Base-by-base conservation (phyloP, 2,888 invertebrate species). In the Orthosia gothica region DNA sequence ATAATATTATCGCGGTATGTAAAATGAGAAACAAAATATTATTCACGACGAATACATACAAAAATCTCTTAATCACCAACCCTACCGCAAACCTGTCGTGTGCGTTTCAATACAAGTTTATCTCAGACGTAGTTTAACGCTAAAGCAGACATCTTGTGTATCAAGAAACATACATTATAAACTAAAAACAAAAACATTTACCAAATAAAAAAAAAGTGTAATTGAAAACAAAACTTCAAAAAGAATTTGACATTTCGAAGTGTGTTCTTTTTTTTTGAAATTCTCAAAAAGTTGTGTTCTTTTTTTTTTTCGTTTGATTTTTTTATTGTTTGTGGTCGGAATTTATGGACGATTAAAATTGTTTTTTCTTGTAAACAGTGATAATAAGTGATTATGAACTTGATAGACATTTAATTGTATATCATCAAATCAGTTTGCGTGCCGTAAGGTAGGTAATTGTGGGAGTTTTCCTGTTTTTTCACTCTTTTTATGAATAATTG, bases 381-480 rank as follows among this genome's bases (percentile, higher is more conserved):
- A 23, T 72, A 50, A 45, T 26, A 26, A 66, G 68, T 80, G 69
- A 61, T 67, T 52, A 58, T 45, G 52, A 5, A 65, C 49, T 12
- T 83, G 57, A 83, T 78, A 69, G 78, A 55, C 40, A 52, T 74
- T 79, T 83, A 83, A 87, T 83, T 66, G 82, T 55, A 15, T 59
- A n/a, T 72, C 64, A 83, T 82, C 79, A 86, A 45, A 67, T 52
- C 61, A 75, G 82, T 74, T 79, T 70, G 67, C 78, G 58, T 70
- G 70, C 40, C 40, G 59, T 59, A 67, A 82, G 84, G 84, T 84
- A 83, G 64, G 85, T 70, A 55, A 59, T 47, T 63, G 70, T 85
- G 74, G 68, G 82, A 85, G 69, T 26, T 58, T 50, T 64, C 52
- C 63, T 2, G 40, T 15, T 40, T 65, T 59, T 70, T 59, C 7